Conservation (phyloP, 2,888 invertebrate species). For the Heliconius ethilla region DNA sequence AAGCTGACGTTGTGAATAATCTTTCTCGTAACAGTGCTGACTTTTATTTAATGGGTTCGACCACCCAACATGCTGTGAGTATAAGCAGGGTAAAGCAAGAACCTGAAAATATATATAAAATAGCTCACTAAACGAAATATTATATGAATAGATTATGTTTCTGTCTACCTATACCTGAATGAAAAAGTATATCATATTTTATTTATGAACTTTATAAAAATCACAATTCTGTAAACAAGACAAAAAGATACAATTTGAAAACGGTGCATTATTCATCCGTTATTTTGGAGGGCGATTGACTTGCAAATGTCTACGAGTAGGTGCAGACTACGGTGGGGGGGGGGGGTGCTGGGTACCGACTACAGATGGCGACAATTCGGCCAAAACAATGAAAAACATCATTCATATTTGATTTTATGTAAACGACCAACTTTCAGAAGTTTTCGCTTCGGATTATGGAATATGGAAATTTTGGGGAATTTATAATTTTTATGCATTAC, state of each 20-base stretch:
- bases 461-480: background rate
- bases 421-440: slow-evolving; percentile 11
- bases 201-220: background rate
- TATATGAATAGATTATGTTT: background rate
- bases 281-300: slow-evolving; percentile 24
- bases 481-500: background rate
- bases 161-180: background rate
- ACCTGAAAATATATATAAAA: too few relatives aligned
- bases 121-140: background rate
- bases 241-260: background rate
- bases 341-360: too few relatives aligned
- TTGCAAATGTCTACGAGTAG: slow-evolving; percentile 19
- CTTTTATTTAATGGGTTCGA: too few relatives aligned
- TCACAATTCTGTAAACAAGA: slow-evolving; percentile 4
- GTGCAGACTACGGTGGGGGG: background rate
- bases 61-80: background rate
- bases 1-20: too few relatives aligned
- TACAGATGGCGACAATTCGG: slow-evolving; percentile 23
- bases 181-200: background rate
- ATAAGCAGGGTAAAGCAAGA: too few relatives aligned
- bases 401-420: slow-evolving; percentile 30
- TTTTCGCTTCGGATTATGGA: slow-evolving; percentile 9
- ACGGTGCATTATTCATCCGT: slow-evolving; percentile 21
- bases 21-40: too few relatives aligned
- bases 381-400: slow-evolving; percentile 34